Evolutionary conservation across 2,113 vertebrate species (phyloP), one percentile per base, ranked within the genome.

Genomic region (Pycnonotus jocosus): DNA sequence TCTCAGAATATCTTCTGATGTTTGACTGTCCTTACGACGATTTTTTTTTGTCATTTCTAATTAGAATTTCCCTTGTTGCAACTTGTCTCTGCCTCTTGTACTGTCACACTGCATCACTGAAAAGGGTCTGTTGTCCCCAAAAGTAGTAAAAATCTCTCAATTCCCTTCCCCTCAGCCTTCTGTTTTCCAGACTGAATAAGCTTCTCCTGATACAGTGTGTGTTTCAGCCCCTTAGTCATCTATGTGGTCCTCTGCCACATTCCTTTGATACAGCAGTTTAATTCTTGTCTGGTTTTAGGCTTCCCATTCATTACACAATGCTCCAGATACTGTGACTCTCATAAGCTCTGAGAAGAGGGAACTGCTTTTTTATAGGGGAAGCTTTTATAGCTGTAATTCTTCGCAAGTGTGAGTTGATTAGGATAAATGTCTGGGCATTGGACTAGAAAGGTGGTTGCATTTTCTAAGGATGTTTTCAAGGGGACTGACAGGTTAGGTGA

Each of bases 401-500:
- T 56, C 28, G 21, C 24, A 58, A 33, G 15, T 62, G 28, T 18
- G 51, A 74, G 15, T 54, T 66, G 21, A 58, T 92, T 7, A 57
- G 20, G 15, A 12, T 57, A 53, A 70, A n/a, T 57, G 50, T 17
- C 53, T 86, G 50, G 35, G 33, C 51, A 35, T 16, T 81, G 64
- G 35, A 27, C 60, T 73, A 23, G 54, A 57, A 81, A 62, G 65
- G 17, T 56, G 28, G 24, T 44, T 68, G 56, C 33, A 6, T 73
- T 83, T 44, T 57, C 6, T 60, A 58, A 13, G 20, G 22, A 21
- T 70, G 15, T 38, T 95, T 76, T 48, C 12, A 20, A 16, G 23
- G 37, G 23, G 3, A 11, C 33, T 0, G 0, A 25, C 25, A 50
- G 25, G 4, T 66, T 33, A 53, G 15, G 37, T 53, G 48, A 48